A percentile compares a stretch with the other conserved stretches of the same genome.
Evolutionary conservation across 2,113 vertebrate species (phyloP).

Genomic region (Oplegnathus fasciatus): DNA sequence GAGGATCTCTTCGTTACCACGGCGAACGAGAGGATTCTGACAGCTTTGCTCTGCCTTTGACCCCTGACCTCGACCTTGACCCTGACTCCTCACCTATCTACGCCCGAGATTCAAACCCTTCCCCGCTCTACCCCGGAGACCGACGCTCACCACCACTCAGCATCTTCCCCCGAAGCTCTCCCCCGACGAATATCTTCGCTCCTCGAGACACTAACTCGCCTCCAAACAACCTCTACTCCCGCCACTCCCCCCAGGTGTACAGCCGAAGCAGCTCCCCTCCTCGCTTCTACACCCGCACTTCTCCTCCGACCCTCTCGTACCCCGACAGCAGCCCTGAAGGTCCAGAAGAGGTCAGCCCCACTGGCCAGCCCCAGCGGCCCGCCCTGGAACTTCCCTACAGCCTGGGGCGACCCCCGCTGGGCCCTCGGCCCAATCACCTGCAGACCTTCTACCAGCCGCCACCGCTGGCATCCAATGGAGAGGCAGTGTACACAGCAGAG

Average conservation of each 20-base stretch:
- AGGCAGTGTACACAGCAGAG: constrained; percentile 83
- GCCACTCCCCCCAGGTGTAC: constrained; percentile 81
- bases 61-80: constrained; percentile 85
- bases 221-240: constrained; percentile 76
- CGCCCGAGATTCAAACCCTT: constrained; percentile 89
- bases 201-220: constrained; percentile 73
- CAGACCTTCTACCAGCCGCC: constrained; percentile 94
- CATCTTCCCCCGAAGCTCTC: constrained; percentile 77
- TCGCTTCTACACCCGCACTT: constrained; percentile 79
- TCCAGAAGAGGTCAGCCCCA: constrained; percentile 80
- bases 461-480: constrained; percentile 88
- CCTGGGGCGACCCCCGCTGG: constrained; percentile 88
- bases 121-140: constrained; percentile 78
- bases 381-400: constrained; percentile 90
- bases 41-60: constrained; percentile 86
- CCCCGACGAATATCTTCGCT: constrained; percentile 75
- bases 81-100: constrained; percentile 90
- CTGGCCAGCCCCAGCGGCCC: constrained; percentile 78
- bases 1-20: constrained; percentile 76
- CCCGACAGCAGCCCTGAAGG: constrained; percentile 96
- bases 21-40: constrained; percentile 91
- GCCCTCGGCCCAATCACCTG: constrained; percentile 90
- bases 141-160: constrained; percentile 68
- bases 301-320: constrained; percentile 84
- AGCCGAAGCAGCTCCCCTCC: constrained; percentile 81